These are phyloP conservation scores for Diabrotica balteata DNA, from an alignment of 2,888 invertebrate species.

Conservation along the genomic window DNA sequence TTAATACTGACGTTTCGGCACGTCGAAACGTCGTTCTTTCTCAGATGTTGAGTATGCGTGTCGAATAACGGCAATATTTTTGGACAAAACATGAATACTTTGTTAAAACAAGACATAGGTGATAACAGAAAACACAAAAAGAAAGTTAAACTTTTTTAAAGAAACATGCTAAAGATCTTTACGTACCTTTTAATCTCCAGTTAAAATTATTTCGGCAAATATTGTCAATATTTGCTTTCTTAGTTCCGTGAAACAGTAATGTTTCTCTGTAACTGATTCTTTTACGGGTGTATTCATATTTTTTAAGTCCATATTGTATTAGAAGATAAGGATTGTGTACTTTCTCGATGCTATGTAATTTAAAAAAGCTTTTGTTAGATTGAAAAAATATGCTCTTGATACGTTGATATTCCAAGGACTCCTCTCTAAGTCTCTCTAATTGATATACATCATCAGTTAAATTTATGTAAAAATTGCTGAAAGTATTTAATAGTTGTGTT, in stretches of 20 bases:
- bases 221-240: neutral
- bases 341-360: constrained; percentile 11
- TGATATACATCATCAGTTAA: neutral
- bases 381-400: constrained; percentile 1
- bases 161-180: neutral
- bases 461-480: too few relatives aligned
- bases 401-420: neutral
- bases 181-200: constrained; percentile 12
- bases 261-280: neutral
- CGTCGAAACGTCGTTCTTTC: too few relatives aligned
- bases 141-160: neutral
- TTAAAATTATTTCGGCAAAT: constrained; percentile 14
- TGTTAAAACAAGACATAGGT: too few relatives aligned
- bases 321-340: constrained; percentile 11
- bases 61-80: too few relatives aligned
- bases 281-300: neutral
- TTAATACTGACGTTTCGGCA: too few relatives aligned
- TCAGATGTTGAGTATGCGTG: too few relatives aligned
- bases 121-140: too few relatives aligned
- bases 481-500: too few relatives aligned
- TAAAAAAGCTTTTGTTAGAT: constrained; percentile 6
- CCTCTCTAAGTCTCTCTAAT: constrained; percentile 1
- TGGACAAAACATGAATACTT: too few relatives aligned
- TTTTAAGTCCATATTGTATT: constrained; percentile 11
- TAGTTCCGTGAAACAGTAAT: constrained; percentile 13